Conservation (phyloP, 2,797 vertebrate species). For the Lutra lutra region DNA sequence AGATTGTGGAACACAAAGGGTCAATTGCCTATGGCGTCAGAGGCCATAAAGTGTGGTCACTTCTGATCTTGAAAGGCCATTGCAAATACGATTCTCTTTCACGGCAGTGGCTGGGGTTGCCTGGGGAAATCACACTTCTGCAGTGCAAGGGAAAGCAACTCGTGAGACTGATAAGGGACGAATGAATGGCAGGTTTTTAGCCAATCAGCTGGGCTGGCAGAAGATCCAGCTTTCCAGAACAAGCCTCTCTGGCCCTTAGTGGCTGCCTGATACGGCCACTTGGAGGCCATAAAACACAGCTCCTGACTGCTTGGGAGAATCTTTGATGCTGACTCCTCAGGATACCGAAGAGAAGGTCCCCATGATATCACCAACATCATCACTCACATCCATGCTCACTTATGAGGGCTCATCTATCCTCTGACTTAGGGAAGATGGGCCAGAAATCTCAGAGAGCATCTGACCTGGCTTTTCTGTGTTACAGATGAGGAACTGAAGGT, state of each 20-base stretch:
- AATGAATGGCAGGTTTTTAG: background rate
- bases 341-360: background rate
- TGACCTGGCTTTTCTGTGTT: background rate
- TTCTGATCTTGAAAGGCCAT: conserved; percentile 58
- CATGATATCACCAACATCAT: background rate
- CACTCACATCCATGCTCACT: background rate
- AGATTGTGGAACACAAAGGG: conserved; percentile 14
- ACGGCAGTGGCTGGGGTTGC: background rate
- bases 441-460: background rate
- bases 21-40: conserved; percentile 34
- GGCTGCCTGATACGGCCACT: background rate
- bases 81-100: conserved; percentile 39
- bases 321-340: background rate
- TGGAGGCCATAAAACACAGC: background rate
- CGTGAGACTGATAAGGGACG: background rate
- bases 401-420: background rate
- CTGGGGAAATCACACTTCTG: conserved; percentile 57
- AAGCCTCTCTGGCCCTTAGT: background rate
- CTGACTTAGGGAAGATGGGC: background rate
- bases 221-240: background rate
- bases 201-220: background rate
- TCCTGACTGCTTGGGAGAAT: background rate
- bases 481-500: background rate
- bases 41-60: conserved; percentile 44
- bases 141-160: background rate